These are phyloP conservation scores for Rhopalosiphum maidis DNA, from an alignment of 1,140 invertebrate species.

Conservation along the genomic window DNA sequence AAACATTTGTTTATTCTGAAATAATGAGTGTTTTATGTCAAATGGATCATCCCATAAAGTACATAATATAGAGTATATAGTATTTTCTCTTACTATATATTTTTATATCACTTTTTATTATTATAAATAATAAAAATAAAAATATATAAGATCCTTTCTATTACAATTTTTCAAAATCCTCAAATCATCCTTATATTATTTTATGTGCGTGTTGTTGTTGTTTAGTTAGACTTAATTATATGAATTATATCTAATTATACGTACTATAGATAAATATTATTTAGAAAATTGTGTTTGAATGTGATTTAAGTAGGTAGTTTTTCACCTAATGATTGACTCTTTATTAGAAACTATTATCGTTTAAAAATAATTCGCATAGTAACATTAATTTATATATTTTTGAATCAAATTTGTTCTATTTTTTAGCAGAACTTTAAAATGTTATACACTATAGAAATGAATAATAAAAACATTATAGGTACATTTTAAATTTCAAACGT, in stretches of 20 bases:
- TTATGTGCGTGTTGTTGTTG: constrained; percentile 43
- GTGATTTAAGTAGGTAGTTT: not conserved
- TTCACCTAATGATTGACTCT: not conserved
- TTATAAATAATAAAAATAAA: not conserved
- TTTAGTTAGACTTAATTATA: constrained; percentile 30
- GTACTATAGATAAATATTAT: not conserved
- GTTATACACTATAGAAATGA: not conserved
- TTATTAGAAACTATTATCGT: not conserved
- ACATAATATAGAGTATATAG: not conserved
- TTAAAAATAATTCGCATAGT: not conserved
- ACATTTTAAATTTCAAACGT: not conserved
- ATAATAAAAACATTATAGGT: not conserved
- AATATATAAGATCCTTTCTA: not conserved
- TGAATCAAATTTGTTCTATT: not conserved
- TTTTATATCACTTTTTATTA: not conserved
- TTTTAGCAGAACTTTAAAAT: not conserved
- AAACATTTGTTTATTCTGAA: not conserved
- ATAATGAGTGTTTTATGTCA: not conserved
- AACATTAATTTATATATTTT: not conserved
- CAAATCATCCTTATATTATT: constrained; percentile 9
- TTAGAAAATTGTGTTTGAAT: constrained; percentile 44
- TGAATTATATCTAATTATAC: not conserved
- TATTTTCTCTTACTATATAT: not conserved
- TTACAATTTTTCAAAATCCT: constrained; percentile 22
- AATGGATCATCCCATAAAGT: not conserved